Base-by-base conservation (phyloP, 1,140 invertebrate species). In the Neodiprion pinetum region DNA sequence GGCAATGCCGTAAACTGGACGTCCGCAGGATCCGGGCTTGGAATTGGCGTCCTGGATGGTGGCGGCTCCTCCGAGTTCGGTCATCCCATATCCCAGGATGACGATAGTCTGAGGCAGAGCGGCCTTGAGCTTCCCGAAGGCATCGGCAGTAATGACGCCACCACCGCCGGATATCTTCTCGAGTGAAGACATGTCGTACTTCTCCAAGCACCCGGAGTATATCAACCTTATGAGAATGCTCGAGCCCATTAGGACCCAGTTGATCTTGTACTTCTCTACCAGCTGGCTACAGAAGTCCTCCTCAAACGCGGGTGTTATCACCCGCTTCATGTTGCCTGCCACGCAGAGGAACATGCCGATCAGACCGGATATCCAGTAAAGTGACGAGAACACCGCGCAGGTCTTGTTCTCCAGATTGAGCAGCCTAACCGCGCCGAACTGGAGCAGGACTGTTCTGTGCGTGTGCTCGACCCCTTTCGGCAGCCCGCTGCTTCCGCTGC, bases 381-480 rank as follows among this genome's bases (percentile, higher is more conserved):
- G 61, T 4, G 61, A 65, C 12, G 61, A 65, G 12, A 65, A 65
- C 17, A 65, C 61, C 61, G 17, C 7, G 17, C 12, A 14, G 7
- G 61, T 65, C 61, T 65, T 65, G 12, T 7, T 7, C 12, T 65
- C 61, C 12, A 65, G 12, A 3, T 65, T 1, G 12, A 65, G 17
- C 12, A 14, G 7, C 61, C 4, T 14, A 1, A 65, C 61, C 12
- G 17, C 61, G 1, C 61, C 17, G 17, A 65, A 17, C 17, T 65
- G 61, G 11, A 75, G 67, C 9, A 90, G 79, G 49, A 92, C 85
- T 81, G 92, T 92, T 61, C 77, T 86, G 84, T 97, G 93, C 0
- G 94, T 94, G 1, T 96, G 83, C 87, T 95, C 91, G 0, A 96
- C 96, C 48, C 95, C 96, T 90, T 97, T 97, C 14, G 96, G 96